Evolutionary conservation across 64 coral and sea anemone species (phyloP).

Genomic region (Stichodactyla helianthus): DNA sequence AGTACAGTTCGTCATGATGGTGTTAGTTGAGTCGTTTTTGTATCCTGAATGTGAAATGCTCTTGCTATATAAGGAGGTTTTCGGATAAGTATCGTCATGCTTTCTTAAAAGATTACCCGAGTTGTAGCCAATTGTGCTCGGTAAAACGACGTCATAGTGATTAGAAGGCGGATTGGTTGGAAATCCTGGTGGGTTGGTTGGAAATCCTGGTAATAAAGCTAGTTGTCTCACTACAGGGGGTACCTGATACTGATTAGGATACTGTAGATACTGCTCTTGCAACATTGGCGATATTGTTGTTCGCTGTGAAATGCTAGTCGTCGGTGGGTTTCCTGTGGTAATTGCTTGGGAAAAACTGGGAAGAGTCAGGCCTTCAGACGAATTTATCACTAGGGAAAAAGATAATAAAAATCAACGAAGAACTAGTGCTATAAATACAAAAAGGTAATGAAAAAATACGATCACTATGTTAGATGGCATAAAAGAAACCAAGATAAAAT

Average conservation of each 20-base stretch:
- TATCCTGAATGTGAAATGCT: not conserved
- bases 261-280: not conserved
- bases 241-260: not conserved
- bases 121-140: not conserved
- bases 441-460: not conserved
- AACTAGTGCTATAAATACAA: not conserved
- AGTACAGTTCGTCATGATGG: constrained; percentile 1
- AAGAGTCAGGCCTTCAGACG: not conserved
- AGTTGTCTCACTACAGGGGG: not conserved
- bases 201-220: not conserved
- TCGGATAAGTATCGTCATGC: not conserved
- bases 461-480: too few relatives aligned
- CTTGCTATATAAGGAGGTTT: not conserved
- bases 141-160: not conserved
- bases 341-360: not conserved
- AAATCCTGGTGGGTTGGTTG: not conserved
- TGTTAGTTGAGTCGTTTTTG: not conserved
- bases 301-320: not conserved
- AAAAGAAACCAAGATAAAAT: too few relatives aligned
- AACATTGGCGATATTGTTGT: not conserved
- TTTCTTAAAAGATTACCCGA: not conserved
- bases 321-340: not conserved
- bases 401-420: not conserved
- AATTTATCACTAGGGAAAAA: not conserved
- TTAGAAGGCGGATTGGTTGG: not conserved